Base-by-base conservation (phyloP, 2,113 vertebrate genomes). In the Calyptomena viridis region DNA sequence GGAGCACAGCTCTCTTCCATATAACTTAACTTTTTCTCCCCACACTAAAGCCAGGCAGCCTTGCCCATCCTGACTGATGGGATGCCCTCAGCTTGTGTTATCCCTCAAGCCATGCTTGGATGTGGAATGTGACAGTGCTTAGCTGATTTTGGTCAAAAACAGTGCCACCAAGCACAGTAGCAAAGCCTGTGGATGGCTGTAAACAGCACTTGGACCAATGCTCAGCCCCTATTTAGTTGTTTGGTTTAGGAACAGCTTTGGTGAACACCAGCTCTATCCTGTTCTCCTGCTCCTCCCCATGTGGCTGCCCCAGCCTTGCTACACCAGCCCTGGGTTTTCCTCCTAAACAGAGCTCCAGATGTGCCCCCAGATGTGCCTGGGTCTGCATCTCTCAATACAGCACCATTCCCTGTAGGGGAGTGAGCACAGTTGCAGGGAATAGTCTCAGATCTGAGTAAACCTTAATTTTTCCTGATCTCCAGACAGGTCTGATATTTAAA, bases 51-150 rank as follows among this genome's bases (percentile, higher is more conserved):
- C 3, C 5, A 33, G 52, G 21, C 44, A 87, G 47, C 15, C 11
- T 42, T 69, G 80, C 39, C 27, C 35, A 49, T 23, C 35, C 37
- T 58, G 50, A 25, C 39, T 68, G 11, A 15, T 44, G 46, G 58
- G 53, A 31, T 58, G 60, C 20, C 17, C 12, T 52, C 5, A 30
- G 18, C 13, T 15, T 53, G 14, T 44, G 27, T 37, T 35, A 23
- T 11, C 31, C n/a, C 40, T 73, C 40, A 31, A 73, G 35, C 19
- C 12, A 31, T 6, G 4, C 19, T 73, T 59, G 17, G 40, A 37
- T 3, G 3, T 11, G 25, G 16, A 44, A 55, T n/a, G 19, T 28
- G 53, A 15, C 6, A 1, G 2, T 44, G 30, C 4, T 59, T 7
- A 5, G 49, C 20, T 44, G 62, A n/a, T 40, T 62, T 68, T 47